Percentiles rank a stretch among this genome's conserved stretches.
phyloP scores from a whole-genome alignment of 2,113 vertebrate genomes.

The Vulpes vulpes region DNA sequence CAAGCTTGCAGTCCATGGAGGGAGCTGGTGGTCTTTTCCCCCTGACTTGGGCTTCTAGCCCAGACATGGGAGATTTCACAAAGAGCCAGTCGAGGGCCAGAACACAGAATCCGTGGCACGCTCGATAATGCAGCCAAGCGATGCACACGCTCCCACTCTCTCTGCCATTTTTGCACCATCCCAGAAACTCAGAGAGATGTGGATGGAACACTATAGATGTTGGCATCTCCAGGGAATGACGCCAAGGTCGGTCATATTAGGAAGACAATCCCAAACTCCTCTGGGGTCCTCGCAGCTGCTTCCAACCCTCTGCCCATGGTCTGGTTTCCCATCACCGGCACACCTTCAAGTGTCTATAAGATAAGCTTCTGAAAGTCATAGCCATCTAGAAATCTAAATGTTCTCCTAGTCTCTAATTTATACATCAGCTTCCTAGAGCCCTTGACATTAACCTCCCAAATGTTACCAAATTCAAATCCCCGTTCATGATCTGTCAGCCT shows the following conservation, averaged over 20 bases:
- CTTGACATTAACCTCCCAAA: not conserved
- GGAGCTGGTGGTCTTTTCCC: not conserved
- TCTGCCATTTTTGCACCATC: not conserved
- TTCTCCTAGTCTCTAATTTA: not conserved
- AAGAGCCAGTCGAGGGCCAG: not conserved
- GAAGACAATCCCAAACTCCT: not conserved
- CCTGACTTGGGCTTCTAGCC: not conserved
- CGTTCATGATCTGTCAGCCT: not conserved
- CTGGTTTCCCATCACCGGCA: not conserved
- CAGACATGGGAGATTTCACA: not conserved
- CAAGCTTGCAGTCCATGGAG: not conserved
- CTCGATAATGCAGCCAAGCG: accelerated
- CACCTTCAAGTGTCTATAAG: not conserved
- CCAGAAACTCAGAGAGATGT: not conserved
- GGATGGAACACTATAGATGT: not conserved
- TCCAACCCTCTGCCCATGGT: not conserved
- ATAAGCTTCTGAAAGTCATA: not conserved
- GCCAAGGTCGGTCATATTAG: not conserved
- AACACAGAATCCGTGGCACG: not conserved
- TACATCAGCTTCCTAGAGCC: not conserved
- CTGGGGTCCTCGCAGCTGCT: not conserved
- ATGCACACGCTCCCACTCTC: accelerated
- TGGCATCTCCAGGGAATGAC: not conserved
- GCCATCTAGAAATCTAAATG: not conserved
- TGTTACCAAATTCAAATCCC: not conserved